Conservation (phyloP, 2,797 vertebrate genomes). For the Phylloscopus collybita region DNA sequence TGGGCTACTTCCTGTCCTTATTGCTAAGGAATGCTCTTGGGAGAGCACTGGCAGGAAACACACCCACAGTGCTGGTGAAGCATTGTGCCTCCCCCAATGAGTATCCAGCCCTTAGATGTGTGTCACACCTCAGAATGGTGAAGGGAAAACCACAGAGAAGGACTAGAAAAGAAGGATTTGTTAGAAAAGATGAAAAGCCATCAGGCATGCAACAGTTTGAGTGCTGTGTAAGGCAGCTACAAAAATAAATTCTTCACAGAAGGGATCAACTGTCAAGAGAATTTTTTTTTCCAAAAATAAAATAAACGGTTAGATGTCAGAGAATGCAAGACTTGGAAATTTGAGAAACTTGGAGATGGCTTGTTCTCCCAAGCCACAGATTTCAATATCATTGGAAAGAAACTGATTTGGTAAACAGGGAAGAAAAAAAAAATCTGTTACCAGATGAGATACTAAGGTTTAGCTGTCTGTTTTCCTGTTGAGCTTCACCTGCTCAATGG, state of each 20-base stretch:
- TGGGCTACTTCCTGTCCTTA: neutral
- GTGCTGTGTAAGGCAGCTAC: neutral
- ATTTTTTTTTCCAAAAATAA: neutral
- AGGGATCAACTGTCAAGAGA: neutral
- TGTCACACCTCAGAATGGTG: neutral
- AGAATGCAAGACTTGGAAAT: neutral
- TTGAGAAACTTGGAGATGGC: neutral
- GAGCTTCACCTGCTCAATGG: neutral
- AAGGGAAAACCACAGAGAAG: neutral
- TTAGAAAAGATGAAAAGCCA: neutral
- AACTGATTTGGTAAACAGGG: neutral
- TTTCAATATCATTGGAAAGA: neutral
- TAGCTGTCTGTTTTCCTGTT: neutral
- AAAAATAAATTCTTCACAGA: neutral
- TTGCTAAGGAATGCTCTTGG: neutral
- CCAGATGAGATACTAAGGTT: neutral
- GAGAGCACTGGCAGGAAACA: neutral
- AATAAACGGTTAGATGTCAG: neutral
- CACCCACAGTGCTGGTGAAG: neutral
- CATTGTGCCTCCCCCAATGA: rapidly evolving
- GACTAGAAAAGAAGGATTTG: neutral
- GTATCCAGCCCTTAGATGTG: neutral
- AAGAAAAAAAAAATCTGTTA: rapidly evolving
- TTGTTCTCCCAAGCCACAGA: neutral
- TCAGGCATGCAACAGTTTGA: neutral